These are phyloP conservation scores for Ecdyonurus torrentis DNA, from an alignment of 2,888 invertebrate genomes.

Conservation along the genomic window DNA sequence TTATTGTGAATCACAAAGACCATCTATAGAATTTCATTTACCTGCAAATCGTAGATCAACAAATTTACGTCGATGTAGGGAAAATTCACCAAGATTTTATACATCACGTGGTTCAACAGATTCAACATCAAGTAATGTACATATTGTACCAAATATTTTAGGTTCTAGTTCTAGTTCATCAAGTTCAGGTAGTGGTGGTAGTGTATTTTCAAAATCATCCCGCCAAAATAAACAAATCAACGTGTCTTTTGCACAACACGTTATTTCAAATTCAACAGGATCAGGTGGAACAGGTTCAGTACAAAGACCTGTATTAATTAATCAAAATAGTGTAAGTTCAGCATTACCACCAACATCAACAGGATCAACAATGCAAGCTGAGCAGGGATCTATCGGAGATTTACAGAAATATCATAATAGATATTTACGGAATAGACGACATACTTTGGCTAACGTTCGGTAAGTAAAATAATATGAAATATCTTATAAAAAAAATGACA, in stretches of 20 bases:
- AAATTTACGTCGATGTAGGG: background rate
- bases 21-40: background rate
- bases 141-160: background rate
- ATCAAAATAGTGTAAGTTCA: background rate
- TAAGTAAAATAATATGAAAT: too few relatives aligned
- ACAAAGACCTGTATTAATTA: background rate
- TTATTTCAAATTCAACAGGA: background rate
- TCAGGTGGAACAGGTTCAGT: too few relatives aligned
- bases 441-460: slow-evolving; percentile 86
- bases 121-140: background rate
- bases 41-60: background rate
- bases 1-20: background rate
- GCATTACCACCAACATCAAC: too few relatives aligned
- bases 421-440: slow-evolving; percentile 70
- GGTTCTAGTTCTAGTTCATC: background rate
- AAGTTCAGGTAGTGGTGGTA: background rate
- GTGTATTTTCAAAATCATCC: background rate
- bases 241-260: background rate
- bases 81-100: background rate
- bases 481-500: too few relatives aligned
- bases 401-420: slow-evolving; percentile 75
- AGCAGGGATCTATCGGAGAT: slow-evolving; percentile 81
- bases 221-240: background rate
- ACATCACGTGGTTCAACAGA: background rate
- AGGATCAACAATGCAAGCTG: slow-evolving; percentile 57